Conservation (phyloP, 2,113 vertebrate species). For the Anser brachyrhynchus region DNA sequence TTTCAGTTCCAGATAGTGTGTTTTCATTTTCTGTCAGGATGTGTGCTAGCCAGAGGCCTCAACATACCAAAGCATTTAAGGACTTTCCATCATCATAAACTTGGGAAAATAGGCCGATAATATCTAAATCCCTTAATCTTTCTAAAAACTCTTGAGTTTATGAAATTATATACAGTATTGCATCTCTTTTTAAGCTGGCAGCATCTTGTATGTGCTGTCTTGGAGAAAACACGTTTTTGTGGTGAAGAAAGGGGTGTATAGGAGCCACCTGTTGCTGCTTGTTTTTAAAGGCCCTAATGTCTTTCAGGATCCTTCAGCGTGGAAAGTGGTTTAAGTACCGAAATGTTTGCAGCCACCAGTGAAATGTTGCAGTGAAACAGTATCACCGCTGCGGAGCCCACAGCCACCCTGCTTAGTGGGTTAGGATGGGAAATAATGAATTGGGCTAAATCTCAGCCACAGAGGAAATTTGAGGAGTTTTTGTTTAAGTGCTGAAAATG, state of each 20-base stretch:
- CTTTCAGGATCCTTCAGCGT: not conserved
- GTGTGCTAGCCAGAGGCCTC: not conserved
- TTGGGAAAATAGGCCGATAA: not conserved
- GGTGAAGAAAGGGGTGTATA: not conserved
- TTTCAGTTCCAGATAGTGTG: not conserved
- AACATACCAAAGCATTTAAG: not conserved
- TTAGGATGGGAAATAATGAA: not conserved
- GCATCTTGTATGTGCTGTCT: not conserved
- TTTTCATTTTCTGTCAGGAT: not conserved
- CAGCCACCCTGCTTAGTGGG: accelerated
- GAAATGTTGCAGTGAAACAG: accelerated
- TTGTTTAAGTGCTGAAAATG: not conserved
- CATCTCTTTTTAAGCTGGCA: not conserved
- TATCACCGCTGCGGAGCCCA: not conserved
- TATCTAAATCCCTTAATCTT: not conserved
- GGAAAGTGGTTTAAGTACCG: not conserved
- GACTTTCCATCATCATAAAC: not conserved
- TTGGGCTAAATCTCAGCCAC: not conserved
- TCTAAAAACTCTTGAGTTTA: not conserved
- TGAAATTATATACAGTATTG: not conserved
- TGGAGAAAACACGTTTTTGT: not conserved
- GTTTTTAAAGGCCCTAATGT: accelerated
- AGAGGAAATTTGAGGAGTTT: not conserved
- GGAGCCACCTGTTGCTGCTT: not conserved
- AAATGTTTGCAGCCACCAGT: not conserved